Base-by-base conservation (phyloP, 2,797 vertebrate species). In the Siniperca undulata region DNA sequence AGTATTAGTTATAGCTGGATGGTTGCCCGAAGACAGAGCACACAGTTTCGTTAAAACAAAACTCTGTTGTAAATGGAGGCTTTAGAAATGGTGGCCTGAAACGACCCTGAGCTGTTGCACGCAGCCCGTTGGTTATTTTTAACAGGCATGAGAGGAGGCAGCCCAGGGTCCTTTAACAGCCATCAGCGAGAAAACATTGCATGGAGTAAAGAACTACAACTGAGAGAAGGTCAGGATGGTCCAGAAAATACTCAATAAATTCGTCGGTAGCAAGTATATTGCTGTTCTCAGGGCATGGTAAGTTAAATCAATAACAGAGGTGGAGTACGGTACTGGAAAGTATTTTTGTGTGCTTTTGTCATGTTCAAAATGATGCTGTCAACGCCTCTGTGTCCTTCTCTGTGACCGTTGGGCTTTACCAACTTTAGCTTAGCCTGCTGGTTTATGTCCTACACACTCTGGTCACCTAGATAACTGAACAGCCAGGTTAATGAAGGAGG, bases 181-280 rank as follows among this genome's bases (percentile, higher is more conserved):
- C 68, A 64, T 79, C 79, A 44, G 17, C 40, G 16, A 38, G 7
- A 14, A 58, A 68, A 36, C 40, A 17, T 62, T 82, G 24, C 24
- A 64, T 61, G 64, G 46, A 36, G 60, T 73, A 36, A 61, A 73
- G 11, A 44, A 34, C 69, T 14, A 13, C 40, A 42, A 20, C 42
- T 2, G 20, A 48, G 16, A 71, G 66, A 89, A 89, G 89, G 84
- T 94, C 89, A 90, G 64, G 24, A 94, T 93, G 91, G 52, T 95
- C 10, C 87, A 84, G 70, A 94, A 94, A 22, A 85, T 95, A 53
- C 22, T 95, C 0, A 90, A 82, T 55, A 95, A 93, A 62, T 0
- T 93, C 2, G 7, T 96, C 46, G 95, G 95, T 9, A 77, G 88
- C 5, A 96, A 94, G 77, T 94, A 95, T 22, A 48, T 93, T 0